Evolutionary conservation across 37 sponge, comb jelly and placozoan genomes (phyloP).

Genomic region (Ephydatia muelleri): DNA sequence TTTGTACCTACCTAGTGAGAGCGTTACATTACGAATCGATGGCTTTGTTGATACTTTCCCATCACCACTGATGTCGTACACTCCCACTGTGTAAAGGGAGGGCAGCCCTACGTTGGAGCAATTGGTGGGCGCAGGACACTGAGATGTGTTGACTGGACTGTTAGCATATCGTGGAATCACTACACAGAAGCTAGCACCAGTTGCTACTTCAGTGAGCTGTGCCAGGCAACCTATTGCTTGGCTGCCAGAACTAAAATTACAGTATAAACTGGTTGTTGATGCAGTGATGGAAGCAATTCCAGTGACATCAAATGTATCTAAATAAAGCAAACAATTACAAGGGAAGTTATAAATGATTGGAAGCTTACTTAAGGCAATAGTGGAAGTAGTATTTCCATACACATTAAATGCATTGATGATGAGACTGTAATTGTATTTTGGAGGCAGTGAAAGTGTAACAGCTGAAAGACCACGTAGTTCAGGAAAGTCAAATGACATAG

Average conservation of each 20-base stretch:
- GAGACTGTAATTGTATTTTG: not conserved
- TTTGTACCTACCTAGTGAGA: not conserved
- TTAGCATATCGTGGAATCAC: not conserved
- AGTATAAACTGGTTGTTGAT: not conserved
- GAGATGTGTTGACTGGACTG: not conserved
- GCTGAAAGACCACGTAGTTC: not conserved
- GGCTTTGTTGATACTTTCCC: not conserved
- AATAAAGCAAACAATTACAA: not conserved
- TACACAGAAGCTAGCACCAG: not conserved
- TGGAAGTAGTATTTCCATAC: not conserved
- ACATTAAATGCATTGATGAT: not conserved
- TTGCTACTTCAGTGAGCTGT: not conserved
- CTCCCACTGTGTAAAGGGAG: not conserved
- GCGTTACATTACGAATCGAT: not conserved
- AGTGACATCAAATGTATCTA: not conserved
- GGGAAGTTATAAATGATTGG: not conserved
- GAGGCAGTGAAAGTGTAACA: not conserved
- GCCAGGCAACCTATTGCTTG: not conserved
- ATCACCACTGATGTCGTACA: not conserved
- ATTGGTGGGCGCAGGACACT: not conserved
- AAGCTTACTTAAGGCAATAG: not conserved
- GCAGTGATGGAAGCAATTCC: not conserved
- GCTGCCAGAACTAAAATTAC: not conserved
- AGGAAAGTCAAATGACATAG: not conserved
- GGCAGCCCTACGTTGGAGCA: not conserved